Percentiles rank a stretch among this genome's conserved stretches.
Conservation (phyloP, 2,797 vertebrate species). For the Xenops minutus region DNA sequence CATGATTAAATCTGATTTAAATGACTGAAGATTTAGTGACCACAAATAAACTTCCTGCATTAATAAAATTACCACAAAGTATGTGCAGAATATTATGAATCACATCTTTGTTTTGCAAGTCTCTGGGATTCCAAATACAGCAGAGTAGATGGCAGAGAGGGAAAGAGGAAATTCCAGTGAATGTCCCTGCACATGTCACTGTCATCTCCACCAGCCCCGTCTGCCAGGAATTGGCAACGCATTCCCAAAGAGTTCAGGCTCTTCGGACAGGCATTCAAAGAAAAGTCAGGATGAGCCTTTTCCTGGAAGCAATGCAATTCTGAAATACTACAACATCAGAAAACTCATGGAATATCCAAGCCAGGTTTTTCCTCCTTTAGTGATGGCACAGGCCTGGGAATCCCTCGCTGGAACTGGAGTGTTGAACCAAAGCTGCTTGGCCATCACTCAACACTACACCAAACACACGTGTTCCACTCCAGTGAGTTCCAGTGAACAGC, state of each 20-base stretch:
- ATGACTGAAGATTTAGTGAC: not conserved
- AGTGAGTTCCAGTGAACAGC: not conserved
- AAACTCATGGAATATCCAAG: not conserved
- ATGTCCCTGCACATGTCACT: not conserved
- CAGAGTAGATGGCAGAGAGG: not conserved
- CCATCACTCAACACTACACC: not conserved
- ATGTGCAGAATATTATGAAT: not conserved
- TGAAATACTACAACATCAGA: not conserved
- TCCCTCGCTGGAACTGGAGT: not conserved
- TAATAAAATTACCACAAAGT: slow-evolving; percentile 12
- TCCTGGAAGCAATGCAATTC: not conserved
- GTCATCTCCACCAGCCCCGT: not conserved
- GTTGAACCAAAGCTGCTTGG: not conserved
- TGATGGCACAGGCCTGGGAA: not conserved
- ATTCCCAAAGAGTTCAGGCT: not conserved
- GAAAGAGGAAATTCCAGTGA: not conserved
- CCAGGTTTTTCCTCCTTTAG: not conserved
- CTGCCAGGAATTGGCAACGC: not conserved
- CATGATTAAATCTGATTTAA: not conserved
- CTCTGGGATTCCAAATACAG: accelerated
- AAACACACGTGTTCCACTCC: not conserved
- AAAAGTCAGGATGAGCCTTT: not conserved
- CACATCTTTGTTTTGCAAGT: not conserved
- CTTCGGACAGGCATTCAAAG: slow-evolving; percentile 9
- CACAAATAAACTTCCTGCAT: not conserved